phyloP scores from a whole-genome alignment of 2,888 invertebrate genomes.

The Drosophila parthenogenetica region DNA sequence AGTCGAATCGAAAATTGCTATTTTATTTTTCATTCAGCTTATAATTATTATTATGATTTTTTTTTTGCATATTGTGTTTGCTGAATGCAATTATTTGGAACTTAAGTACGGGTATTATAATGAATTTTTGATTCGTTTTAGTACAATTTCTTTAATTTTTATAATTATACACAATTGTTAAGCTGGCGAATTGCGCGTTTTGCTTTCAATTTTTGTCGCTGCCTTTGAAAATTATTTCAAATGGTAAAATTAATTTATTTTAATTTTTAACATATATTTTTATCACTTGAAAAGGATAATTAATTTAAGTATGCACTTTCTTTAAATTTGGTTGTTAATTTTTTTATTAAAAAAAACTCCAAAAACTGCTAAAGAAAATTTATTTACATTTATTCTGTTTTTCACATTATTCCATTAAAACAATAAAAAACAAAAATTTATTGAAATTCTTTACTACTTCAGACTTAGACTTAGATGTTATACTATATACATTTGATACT shows the following conservation, averaged over 20 bases:
- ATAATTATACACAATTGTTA: conserved; percentile 46
- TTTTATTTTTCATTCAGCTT: not conserved
- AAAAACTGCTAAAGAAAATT: too few relatives aligned
- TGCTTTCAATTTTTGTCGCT: conserved; percentile 6
- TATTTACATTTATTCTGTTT: too few relatives aligned
- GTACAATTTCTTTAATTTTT: conserved; percentile 45
- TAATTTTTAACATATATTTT: too few relatives aligned
- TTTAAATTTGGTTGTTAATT: too few relatives aligned
- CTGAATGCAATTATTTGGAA: conserved; percentile 56
- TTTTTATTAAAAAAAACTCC: too few relatives aligned
- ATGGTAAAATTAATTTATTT: too few relatives aligned
- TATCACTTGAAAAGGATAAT: too few relatives aligned
- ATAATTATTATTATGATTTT: not conserved
- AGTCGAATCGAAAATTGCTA: conserved; percentile 9
- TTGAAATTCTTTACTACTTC: too few relatives aligned
- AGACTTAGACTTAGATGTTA: too few relatives aligned
- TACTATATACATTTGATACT: not conserved
- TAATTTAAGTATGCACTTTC: too few relatives aligned
- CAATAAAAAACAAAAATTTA: too few relatives aligned
- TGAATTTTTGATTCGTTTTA: conserved; percentile 53
- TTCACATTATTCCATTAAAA: too few relatives aligned
- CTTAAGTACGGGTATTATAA: conserved; percentile 50
- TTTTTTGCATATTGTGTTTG: conserved; percentile 40
- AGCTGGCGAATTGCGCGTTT: conserved; percentile 12
- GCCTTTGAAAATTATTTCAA: not conserved